Percentiles rank a stretch among this genome's conserved stretches.
phyloP scores from a whole-genome alignment of 1,140 invertebrate genomes.

The Globodera rostochiensis region DNA sequence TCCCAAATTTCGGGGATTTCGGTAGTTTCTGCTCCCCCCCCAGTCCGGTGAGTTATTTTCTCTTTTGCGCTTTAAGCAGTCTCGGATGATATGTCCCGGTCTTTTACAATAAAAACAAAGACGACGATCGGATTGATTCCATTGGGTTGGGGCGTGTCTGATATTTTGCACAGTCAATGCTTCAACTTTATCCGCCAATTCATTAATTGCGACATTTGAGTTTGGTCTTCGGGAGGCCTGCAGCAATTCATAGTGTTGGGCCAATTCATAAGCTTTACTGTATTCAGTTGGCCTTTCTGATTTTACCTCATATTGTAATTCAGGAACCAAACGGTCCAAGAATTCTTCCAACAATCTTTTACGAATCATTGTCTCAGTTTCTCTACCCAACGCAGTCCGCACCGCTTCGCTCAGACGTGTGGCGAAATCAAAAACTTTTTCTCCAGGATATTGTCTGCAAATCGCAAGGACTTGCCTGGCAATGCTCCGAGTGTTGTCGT shows the following conservation, averaged over 20 bases:
- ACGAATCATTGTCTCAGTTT: background rate
- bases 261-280: background rate
- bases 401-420: conserved; percentile 3
- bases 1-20: too few species aligned
- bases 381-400: background rate
- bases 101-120: conserved; percentile 15
- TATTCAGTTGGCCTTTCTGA: background rate
- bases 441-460: background rate
- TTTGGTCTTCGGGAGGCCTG: background rate
- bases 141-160: background rate
- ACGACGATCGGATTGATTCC: background rate
- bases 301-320: conserved; percentile 4
- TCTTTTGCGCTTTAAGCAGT: background rate
- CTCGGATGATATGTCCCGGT: background rate
- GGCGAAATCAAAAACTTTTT: conserved; percentile 13
- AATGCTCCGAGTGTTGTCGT: background rate
- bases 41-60: background rate
- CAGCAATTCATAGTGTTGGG: conserved; percentile 9
- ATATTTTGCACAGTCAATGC: background rate
- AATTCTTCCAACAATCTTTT: conserved; percentile 7
- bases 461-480: background rate
- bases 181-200: background rate
- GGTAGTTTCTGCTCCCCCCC: background rate
- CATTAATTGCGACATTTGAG: too few species aligned
- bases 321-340: background rate